Evolutionary conservation across 2,888 invertebrate species (phyloP).

Genomic region (Stenoptilia bipunctidactyla): DNA sequence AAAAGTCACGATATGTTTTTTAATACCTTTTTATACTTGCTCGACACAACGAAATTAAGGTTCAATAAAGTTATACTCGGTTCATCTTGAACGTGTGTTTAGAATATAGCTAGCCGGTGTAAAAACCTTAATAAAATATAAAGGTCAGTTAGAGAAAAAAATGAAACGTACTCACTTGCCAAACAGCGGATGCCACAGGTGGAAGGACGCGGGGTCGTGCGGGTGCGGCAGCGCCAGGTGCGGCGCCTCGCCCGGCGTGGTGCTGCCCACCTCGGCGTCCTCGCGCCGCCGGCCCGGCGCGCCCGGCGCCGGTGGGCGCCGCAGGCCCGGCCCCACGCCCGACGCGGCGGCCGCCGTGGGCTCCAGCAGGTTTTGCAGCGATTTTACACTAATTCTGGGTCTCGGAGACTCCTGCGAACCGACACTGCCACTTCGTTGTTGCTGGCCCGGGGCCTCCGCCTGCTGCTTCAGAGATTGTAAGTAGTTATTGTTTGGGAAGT

Average conservation of each 20-base stretch:
- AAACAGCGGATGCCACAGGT: slow-evolving; percentile 88
- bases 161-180: slow-evolving; percentile 77
- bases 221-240: slow-evolving; percentile 39
- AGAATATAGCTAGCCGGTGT: too few relatives aligned
- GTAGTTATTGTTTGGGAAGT: slow-evolving; percentile 57
- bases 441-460: slow-evolving; percentile 22
- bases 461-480: slow-evolving; percentile 45
- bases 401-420: slow-evolving; percentile 58
- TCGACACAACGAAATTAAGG: too few relatives aligned
- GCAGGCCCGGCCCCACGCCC: slow-evolving; percentile 37
- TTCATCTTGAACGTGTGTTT: too few relatives aligned
- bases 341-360: slow-evolving; percentile 50
- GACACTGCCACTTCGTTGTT: slow-evolving; percentile 34
- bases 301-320: slow-evolving; percentile 38
- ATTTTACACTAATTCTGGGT: slow-evolving; percentile 74
- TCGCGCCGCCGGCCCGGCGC: slow-evolving; percentile 60
- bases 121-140: too few relatives aligned
- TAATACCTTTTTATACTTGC: too few relatives aligned
- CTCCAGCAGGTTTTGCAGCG: slow-evolving; percentile 73
- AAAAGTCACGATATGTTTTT: too few relatives aligned
- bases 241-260: slow-evolving; percentile 70
- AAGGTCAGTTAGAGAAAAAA: not conserved
- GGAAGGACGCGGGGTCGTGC: slow-evolving; percentile 72
- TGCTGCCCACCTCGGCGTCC: slow-evolving; percentile 75
- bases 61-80: too few relatives aligned